Base-by-base conservation (phyloP, 30 jellyfish, hydroid and myxozoan genomes). In the Aurelia coerulea region DNA sequence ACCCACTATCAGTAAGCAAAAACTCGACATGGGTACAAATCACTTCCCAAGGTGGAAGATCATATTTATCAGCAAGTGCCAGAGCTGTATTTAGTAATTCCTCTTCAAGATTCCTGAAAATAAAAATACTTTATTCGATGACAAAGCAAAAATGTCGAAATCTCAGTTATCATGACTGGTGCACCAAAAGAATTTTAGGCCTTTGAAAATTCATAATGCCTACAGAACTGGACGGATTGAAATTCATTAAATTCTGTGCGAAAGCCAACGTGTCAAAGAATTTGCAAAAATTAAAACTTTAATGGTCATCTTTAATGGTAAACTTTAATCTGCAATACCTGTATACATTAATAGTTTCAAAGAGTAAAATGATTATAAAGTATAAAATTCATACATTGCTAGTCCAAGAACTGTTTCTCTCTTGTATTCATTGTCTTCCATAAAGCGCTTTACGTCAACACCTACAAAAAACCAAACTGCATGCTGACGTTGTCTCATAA, bases 321-420 rank as follows among this genome's bases (percentile, higher is more conserved):
- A 39, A 23, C 29, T 39, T 39, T 4, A 46, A 9, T 46, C 56
- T 46, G 11, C 12, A 42, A 9, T 9, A 46, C 15, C 12, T 46
- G 56, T 46, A 5, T 9, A 7, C 56, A 1, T 6, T 4, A 46
- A 51, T 23, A 11, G 11, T 19, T 18, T 15, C 15, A 34, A 14
- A 81, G 62, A 13, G 62, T 32, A 68, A 46, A 67, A 16, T 37
- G 10, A 33, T 33, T 0, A 66, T 3, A 19, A 37, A 8, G 37
- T n/a, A 5, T 13, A 13, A 62, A 79, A 19, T 51, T 46, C 96
- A 89, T 84, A 94, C 99, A 95, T 95, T 33, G 99, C 99, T 18
- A 95, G 83, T 2, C 99, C 99, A 62, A 95, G 99, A 9, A 95
- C 84, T 2, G 99, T 95, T 60, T 95, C 99, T 52, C 89, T 67